These are phyloP conservation scores for Podargus strigoides DNA, from an alignment of 2,797 vertebrate species.

Conservation along the genomic window DNA sequence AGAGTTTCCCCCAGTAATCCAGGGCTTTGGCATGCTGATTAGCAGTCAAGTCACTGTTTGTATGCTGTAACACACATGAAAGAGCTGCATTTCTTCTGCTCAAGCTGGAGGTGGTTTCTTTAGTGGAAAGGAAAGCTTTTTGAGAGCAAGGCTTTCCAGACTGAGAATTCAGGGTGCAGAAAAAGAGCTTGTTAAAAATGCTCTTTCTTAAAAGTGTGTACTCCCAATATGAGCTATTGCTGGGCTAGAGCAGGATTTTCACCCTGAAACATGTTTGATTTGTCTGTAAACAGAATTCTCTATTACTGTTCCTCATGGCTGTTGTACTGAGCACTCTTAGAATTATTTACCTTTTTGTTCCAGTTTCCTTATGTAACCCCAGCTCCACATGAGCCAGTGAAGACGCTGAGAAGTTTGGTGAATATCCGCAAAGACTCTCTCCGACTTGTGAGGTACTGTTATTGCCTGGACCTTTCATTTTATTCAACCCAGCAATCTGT, in stretches of 20 bases:
- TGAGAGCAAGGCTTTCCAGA: background rate
- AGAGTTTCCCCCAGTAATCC: constrained; percentile 3
- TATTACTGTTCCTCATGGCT: background rate
- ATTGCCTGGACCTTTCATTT: background rate
- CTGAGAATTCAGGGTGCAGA: background rate
- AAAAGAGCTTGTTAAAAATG: background rate
- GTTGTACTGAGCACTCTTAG: background rate
- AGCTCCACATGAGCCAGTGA: constrained; percentile 95
- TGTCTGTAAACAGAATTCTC: background rate
- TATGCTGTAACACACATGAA: constrained; percentile 11
- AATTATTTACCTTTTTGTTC: constrained; percentile 1
- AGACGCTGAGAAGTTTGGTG: constrained; percentile 93
- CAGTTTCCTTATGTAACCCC: constrained; percentile 98
- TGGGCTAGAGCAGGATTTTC: background rate
- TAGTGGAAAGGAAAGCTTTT: constrained; percentile 5
- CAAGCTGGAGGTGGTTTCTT: background rate
- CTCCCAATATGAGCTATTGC: background rate
- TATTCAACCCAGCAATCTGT: background rate
- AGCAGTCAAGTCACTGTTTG: constrained; percentile 31
- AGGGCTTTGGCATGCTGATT: background rate
- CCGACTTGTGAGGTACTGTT: constrained; percentile 87
- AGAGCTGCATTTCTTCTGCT: constrained; percentile 29
- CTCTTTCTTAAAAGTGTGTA: background rate
- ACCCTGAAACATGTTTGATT: background rate
- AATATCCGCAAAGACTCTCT: constrained; percentile 98